A percentile compares a stretch with the other conserved stretches of the same genome.
Conservation (phyloP, 1,140 invertebrate species). For the Ips nitidus region DNA sequence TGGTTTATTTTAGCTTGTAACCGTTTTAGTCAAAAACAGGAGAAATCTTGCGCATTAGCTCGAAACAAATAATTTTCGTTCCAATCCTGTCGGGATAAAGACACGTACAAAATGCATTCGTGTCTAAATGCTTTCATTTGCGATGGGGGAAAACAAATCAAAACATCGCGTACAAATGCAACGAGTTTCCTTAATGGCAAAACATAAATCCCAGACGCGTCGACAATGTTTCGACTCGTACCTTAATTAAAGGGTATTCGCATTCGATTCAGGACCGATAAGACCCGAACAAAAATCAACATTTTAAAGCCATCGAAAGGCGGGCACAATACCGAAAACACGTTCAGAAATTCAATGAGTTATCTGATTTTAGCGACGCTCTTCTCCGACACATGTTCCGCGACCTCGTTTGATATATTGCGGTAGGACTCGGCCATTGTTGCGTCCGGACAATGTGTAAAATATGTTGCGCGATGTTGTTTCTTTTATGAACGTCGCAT, state of each 20-base stretch:
- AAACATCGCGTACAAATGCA: no score
- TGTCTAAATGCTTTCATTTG: no score
- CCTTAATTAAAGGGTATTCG: background rate
- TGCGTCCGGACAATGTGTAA: background rate
- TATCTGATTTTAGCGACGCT: background rate
- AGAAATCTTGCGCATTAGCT: no score
- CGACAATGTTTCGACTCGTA: no score
- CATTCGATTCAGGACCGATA: background rate
- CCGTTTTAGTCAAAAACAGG: no score
- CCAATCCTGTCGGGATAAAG: no score
- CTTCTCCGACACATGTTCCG: slow-evolving; percentile 2
- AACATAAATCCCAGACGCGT: no score
- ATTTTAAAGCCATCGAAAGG: background rate
- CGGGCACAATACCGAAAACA: background rate
- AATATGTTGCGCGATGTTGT: background rate
- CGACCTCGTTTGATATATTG: slow-evolving; percentile 5
- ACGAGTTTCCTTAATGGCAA: no score
- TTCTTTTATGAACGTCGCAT: background rate
- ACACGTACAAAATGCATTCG: no score
- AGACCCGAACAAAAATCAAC: slow-evolving; percentile 3
- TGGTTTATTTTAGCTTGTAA: no score
- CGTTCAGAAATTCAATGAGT: slow-evolving; percentile 5
- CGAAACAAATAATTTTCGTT: no score
- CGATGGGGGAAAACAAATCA: no score
- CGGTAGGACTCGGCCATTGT: background rate